These are phyloP conservation scores for Cyclophora punctaria DNA, from an alignment of 2,888 invertebrate species.

Conservation along the genomic window DNA sequence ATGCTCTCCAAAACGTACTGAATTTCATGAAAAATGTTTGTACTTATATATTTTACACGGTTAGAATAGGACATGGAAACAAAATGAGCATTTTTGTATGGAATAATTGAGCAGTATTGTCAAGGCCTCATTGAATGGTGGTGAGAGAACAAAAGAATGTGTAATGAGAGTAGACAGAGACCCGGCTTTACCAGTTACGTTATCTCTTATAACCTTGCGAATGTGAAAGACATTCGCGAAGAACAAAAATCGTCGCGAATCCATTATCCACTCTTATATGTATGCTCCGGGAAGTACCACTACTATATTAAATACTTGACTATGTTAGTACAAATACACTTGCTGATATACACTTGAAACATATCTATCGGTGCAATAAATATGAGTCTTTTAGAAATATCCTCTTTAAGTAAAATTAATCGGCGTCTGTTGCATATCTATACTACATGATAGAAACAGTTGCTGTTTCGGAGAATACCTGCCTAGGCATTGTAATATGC, in stretches of 20 bases:
- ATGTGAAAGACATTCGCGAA: conserved; percentile 12
- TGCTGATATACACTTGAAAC: too few species aligned
- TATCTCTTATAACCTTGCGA: conserved; percentile 23
- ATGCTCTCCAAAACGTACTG: conserved; percentile 35
- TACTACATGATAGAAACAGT: too few species aligned
- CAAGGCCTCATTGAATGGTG: conserved; percentile 53
- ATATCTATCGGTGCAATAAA: too few species aligned
- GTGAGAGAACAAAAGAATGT: conserved; percentile 61
- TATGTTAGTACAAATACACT: too few species aligned
- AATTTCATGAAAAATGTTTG: conserved; percentile 29
- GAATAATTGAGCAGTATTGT: conserved; percentile 45
- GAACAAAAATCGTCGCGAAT: conserved; percentile 17
- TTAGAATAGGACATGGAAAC: conserved; percentile 37
- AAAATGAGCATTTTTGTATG: conserved; percentile 39
- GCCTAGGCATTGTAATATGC: too few species aligned
- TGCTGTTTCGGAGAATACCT: too few species aligned
- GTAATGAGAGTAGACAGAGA: conserved; percentile 33
- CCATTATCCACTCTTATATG: conserved; percentile 13
- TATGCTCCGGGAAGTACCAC: conserved; percentile 7
- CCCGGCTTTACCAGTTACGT: conserved; percentile 8
- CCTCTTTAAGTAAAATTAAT: too few species aligned
- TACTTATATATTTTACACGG: conserved; percentile 53
- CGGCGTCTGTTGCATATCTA: too few species aligned
- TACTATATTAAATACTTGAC: too few species aligned
- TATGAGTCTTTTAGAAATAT: too few species aligned